Base-by-base conservation (phyloP, 2,113 vertebrate species). In the Tetrao urogallus region DNA sequence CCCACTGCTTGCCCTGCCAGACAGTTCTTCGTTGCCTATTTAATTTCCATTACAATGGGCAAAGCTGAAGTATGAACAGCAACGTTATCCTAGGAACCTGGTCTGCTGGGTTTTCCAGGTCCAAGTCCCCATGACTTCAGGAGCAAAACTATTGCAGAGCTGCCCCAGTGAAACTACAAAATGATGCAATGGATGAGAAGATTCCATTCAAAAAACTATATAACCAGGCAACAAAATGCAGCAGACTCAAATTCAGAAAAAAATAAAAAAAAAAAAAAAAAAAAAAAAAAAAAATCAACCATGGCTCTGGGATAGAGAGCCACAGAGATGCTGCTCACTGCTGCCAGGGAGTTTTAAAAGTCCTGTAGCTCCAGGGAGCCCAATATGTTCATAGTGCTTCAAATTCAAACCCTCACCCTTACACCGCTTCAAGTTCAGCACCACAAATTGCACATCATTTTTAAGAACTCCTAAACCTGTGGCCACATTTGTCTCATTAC, bases 401-500 rank as follows among this genome's bases (percentile, higher is more conserved):
- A 4, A 38, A 79, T 38, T 83, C 72, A 89, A 76, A 22, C 69
- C 38, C 57, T 47, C 34, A 34, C 45, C 71, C 70, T 25, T 25
- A 24, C 43, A 21, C 78, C 43, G 86, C 63, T 63, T 19, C 70
- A 16, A 91, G 50, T 18, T 2, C 36, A 91, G 66, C 30, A 84
- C 70, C 90, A 92, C 81, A 42, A 54, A 57, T 81, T 61, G 54
- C 61, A 75, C 63, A 20, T n/a, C 3, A 45, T 64, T 78, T 78
- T 47, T 12, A 78, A 87, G 66, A 58, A 36, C 70, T 82, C 24
- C 60, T 60, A 71, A 88, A 52, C 19, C 56, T 36, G 38, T 25
- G 10, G 71, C 18, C 82, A 74, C 45, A 12, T 12, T 7, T 11
- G 77, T 43, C 61, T 81, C 30, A 2, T 67, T 72, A 75, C 42